Evolutionary conservation across 2,888 invertebrate genomes (phyloP).

Genomic region (Dicycla oo): DNA sequence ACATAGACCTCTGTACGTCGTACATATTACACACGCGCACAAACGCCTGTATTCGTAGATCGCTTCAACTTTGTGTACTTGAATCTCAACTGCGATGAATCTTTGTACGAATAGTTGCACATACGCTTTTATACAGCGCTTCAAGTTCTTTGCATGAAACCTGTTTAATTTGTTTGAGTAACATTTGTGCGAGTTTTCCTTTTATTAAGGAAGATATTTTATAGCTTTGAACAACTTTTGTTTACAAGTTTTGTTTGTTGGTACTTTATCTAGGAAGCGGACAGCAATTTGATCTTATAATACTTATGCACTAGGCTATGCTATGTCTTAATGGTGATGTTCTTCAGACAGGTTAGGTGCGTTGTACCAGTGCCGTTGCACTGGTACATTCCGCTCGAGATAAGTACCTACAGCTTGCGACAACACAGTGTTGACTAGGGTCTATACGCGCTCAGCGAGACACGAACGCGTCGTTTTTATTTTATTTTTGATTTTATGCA

Average conservation of each 20-base stretch:
- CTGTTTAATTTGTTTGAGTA: conserved; percentile 48
- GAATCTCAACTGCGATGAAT: conserved; percentile 40
- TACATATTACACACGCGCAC: conserved; percentile 6
- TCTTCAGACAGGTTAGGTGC: too few relatives aligned
- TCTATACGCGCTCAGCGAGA: too few relatives aligned
- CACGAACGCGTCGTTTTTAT: too few relatives aligned
- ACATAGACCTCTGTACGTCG: neutral
- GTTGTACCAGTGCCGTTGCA: too few relatives aligned
- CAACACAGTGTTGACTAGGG: too few relatives aligned
- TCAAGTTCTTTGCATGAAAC: conserved; percentile 16
- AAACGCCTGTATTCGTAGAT: conserved; percentile 11
- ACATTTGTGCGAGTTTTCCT: conserved; percentile 26
- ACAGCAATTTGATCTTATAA: neutral
- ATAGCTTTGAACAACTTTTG: neutral
- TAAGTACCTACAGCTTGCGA: too few relatives aligned
- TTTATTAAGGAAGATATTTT: conserved; percentile 5
- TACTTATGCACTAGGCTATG: neutral
- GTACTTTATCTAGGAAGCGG: neutral
- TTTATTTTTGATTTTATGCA: too few relatives aligned
- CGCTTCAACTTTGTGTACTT: conserved; percentile 36
- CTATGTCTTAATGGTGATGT: too few relatives aligned
- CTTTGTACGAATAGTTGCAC: conserved; percentile 44
- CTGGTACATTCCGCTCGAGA: too few relatives aligned
- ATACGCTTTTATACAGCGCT: conserved; percentile 27
- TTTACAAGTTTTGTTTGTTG: neutral